Base-by-base conservation (phyloP, 2,113 vertebrate species). In the Spilogale gracilis region DNA sequence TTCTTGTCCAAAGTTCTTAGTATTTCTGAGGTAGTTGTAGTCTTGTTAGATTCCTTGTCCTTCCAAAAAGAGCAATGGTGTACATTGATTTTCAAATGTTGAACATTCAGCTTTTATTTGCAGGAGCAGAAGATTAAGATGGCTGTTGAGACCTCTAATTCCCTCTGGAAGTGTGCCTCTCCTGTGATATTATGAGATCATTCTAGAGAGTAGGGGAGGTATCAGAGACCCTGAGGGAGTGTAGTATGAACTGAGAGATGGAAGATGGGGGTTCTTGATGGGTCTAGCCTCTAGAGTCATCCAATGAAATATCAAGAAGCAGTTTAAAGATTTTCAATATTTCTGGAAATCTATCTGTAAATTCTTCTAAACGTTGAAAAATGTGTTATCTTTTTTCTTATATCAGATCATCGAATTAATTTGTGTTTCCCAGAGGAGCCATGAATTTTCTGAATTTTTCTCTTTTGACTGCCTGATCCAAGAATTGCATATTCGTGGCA, bases 341-440 rank as follows among this genome's bases (percentile, higher is more conserved):
- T 94, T 96, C 17, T 87, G 38, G 16, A 93, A 87, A 92, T 92
- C 16, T 85, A 32, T 73, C 67, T 89, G 27, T 54, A 79, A 95
- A 60, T 79, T 92, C 25, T 95, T 88, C 54, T 89, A 94, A 74
- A n/a, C 82, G 65, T 67, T 81, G 10, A 54, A n/a, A 93, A 81
- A 45, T 82, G 13, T 27, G 13, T 38, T 63, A 85, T 45, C 2
- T 38, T 80, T 80, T 92, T 52, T 67, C 54, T 94, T 50, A 50
- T 25, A 85, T 80, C 63, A 82, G 43, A 56, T 82, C 69, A 89
- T 56, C 14, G 58, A 71, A 50, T 93, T 56, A 82, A 52, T 93
- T 91, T 65, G 65, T 45, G 17, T 89, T 52, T 91, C 61, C 12
- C 25, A n/a, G 43, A 30, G 61, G n/a, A 91, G 23, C 11, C 54